phyloP scores from a whole-genome alignment of 2,113 vertebrate genomes.

The Garra rufa region DNA sequence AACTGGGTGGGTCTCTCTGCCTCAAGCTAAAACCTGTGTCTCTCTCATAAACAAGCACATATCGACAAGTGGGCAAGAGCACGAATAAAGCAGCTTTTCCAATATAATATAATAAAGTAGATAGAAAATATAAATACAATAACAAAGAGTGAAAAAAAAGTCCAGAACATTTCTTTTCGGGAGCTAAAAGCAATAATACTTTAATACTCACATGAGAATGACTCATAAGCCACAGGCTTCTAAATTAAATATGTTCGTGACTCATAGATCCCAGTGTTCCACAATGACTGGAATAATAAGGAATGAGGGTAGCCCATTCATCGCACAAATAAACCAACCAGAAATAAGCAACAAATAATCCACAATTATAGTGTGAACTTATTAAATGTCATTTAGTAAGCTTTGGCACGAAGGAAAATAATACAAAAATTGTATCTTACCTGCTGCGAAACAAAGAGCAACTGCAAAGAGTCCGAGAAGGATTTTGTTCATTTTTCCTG shows the following conservation, averaged over 20 bases:
- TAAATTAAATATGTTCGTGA: neutral
- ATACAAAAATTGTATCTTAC: neutral
- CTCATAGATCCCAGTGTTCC: neutral
- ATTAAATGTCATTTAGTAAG: neutral
- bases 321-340: neutral
- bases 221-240: neutral
- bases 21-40: neutral
- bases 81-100: neutral
- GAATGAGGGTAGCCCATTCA: neutral
- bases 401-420: neutral
- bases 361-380: neutral
- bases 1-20: neutral
- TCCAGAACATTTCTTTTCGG: neutral
- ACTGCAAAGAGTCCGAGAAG: conserved; percentile 17
- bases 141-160: neutral
- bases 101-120: neutral
- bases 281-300: neutral
- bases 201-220: neutral
- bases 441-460: conserved; percentile 16
- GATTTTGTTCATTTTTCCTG: conserved; percentile 40
- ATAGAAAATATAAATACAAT: no score
- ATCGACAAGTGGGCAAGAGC: neutral
- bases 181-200: no score
- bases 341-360: neutral
- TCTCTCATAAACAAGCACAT: neutral